These are phyloP conservation scores for Agrotis ipsilon DNA, from an alignment of 2,888 invertebrate genomes.

Conservation along the genomic window DNA sequence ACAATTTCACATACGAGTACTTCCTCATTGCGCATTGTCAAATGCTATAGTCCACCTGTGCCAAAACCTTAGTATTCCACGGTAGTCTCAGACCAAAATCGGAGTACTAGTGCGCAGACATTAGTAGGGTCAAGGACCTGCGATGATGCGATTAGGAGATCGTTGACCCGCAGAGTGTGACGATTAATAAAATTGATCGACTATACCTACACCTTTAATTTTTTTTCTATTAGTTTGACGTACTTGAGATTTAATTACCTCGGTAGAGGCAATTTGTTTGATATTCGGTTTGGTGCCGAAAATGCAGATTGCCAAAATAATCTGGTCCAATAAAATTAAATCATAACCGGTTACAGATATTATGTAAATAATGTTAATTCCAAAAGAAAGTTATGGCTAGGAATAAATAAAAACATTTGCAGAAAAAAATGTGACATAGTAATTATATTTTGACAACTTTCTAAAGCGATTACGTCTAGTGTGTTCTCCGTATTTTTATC, in stretches of 20 bases:
- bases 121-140: slow-evolving; percentile 72
- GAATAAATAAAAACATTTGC: neutral
- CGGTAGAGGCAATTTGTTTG: too few species aligned
- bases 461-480: neutral
- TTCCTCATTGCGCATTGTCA: neutral
- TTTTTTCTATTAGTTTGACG: slow-evolving; percentile 1
- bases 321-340: too few species aligned
- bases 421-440: neutral
- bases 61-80: slow-evolving; percentile 63
- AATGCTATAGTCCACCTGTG: slow-evolving; percentile 15
- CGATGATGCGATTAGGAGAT: slow-evolving; percentile 84
- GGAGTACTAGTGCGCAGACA: slow-evolving; percentile 46
- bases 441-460: neutral
- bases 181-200: slow-evolving; percentile 70
- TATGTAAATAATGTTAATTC: neutral
- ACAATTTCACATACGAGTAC: too few species aligned
- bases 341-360: neutral
- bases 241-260: neutral
- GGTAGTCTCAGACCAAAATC: slow-evolving; percentile 54
- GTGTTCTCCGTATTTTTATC: neutral
- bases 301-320: too few species aligned
- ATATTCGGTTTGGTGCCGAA: too few species aligned
- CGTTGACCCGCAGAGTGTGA: slow-evolving; percentile 76
- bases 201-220: slow-evolving; percentile 62
- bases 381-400: neutral